Percentiles rank a stretch among this genome's conserved stretches.
Conservation (phyloP, 2,888 invertebrate genomes). For the Notodonta ziczac region DNA sequence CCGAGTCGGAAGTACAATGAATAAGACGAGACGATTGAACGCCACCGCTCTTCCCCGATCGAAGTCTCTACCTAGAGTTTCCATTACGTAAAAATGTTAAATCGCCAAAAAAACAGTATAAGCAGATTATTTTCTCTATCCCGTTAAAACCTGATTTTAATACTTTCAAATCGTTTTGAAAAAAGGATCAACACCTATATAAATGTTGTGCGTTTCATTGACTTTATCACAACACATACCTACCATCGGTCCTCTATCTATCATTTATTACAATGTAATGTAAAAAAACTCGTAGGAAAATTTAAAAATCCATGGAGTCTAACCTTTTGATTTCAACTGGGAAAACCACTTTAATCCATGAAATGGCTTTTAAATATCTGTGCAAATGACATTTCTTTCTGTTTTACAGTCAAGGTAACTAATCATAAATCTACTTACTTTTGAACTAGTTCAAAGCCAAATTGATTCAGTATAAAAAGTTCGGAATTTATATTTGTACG, state of each 20-base stretch:
- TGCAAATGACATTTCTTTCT: neutral
- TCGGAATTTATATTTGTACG: slow-evolving; percentile 6
- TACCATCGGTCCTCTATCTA: too few relatives aligned
- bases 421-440: slow-evolving; percentile 3
- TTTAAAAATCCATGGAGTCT: too few relatives aligned
- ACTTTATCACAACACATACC: too few relatives aligned
- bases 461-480: slow-evolving; percentile 10
- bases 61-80: slow-evolving; percentile 9
- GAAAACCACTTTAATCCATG: neutral
- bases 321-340: neutral
- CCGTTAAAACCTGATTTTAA: too few relatives aligned
- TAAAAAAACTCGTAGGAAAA: too few relatives aligned
- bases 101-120: too few relatives aligned
- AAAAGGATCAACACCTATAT: too few relatives aligned
- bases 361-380: neutral
- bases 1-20: slow-evolving; percentile 59
- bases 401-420: neutral
- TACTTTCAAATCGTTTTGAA: too few relatives aligned
- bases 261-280: too few relatives aligned
- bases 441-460: slow-evolving; percentile 9
- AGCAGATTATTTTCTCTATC: too few relatives aligned
- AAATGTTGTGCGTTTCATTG: too few relatives aligned
- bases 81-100: too few relatives aligned
- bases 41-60: slow-evolving; percentile 23
- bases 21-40: slow-evolving; percentile 35